Evolutionary conservation across 2,888 invertebrate species (phyloP).

Genomic region (Caenorhabditis macrosperma): DNA sequence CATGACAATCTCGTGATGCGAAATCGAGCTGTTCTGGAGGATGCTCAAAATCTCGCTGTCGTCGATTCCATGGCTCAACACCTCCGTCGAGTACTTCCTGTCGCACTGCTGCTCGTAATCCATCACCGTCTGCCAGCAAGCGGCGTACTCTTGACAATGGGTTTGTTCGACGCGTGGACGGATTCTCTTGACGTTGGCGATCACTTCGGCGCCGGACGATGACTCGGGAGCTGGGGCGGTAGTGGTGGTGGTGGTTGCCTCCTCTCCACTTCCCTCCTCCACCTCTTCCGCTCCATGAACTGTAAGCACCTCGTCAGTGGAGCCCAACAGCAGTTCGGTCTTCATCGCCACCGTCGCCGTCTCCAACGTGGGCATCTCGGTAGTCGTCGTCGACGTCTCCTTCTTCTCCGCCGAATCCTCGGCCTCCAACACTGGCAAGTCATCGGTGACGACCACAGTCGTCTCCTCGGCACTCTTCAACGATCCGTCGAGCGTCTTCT

Average conservation of each 20-base stretch:
- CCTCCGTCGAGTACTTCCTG: constrained; percentile 59
- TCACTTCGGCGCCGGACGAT: constrained; percentile 12
- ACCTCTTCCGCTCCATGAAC: constrained; percentile 20
- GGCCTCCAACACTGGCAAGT: constrained; percentile 37
- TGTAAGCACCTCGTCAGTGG: constrained; percentile 42
- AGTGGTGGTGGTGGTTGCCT: constrained; percentile 8
- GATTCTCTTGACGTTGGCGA: constrained; percentile 49
- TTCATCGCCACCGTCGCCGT: not conserved
- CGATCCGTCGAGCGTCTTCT: not conserved
- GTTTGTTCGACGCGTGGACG: constrained; percentile 55
- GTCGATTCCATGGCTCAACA: constrained; percentile 68
- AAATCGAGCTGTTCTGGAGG: constrained; percentile 63
- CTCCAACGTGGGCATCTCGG: not conserved
- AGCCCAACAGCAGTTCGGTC: constrained; percentile 32
- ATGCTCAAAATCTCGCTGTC: constrained; percentile 63
- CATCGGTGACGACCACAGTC: constrained; percentile 21
- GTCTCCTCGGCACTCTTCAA: constrained; percentile 33
- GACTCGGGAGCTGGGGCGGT: not conserved
- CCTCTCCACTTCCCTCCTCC: constrained; percentile 55
- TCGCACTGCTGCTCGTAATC: constrained; percentile 68
- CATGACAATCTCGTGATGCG: constrained; percentile 65
- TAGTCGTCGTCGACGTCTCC: constrained; percentile 2
- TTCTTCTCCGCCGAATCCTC: constrained; percentile 49
- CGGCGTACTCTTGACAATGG: constrained; percentile 61
- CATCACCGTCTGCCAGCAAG: constrained; percentile 61